Conservation (phyloP, 2,113 vertebrate genomes). For the Bungarus multicinctus region DNA sequence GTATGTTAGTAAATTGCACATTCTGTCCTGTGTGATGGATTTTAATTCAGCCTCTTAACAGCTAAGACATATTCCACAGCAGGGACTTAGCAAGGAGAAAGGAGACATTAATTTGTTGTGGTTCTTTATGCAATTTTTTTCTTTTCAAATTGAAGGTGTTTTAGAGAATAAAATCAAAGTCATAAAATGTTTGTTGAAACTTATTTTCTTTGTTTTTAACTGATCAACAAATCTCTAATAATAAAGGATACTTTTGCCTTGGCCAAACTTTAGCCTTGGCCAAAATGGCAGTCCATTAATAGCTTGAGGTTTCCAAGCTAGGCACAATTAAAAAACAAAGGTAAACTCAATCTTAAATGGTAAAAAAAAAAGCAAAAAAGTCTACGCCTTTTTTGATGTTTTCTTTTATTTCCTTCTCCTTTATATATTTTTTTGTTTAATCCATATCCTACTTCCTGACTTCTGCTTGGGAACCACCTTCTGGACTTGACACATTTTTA, state of each 20-base stretch:
- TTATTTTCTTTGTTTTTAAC: background rate
- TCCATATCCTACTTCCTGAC: background rate
- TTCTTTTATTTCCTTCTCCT: conserved; percentile 1
- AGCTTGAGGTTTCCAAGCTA: background rate
- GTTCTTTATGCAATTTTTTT: background rate
- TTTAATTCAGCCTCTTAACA: background rate
- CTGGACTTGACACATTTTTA: background rate
- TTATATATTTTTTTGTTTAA: background rate
- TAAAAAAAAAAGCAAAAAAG: background rate
- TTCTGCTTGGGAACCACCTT: background rate
- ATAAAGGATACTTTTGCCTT: background rate
- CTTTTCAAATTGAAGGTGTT: background rate
- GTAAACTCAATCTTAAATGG: background rate
- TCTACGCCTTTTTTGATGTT: conserved; percentile 17
- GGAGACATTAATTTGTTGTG: background rate
- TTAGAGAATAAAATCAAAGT: background rate
- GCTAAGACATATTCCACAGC: background rate
- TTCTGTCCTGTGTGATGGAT: background rate
- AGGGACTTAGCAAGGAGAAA: background rate
- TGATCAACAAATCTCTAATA: background rate
- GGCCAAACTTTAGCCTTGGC: background rate
- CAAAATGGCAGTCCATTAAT: background rate
- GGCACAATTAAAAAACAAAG: background rate
- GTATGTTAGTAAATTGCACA: background rate
- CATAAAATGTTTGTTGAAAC: background rate